These are phyloP conservation scores for Tautogolabrus adspersus DNA, from an alignment of 2,113 vertebrate species.

Conservation along the genomic window DNA sequence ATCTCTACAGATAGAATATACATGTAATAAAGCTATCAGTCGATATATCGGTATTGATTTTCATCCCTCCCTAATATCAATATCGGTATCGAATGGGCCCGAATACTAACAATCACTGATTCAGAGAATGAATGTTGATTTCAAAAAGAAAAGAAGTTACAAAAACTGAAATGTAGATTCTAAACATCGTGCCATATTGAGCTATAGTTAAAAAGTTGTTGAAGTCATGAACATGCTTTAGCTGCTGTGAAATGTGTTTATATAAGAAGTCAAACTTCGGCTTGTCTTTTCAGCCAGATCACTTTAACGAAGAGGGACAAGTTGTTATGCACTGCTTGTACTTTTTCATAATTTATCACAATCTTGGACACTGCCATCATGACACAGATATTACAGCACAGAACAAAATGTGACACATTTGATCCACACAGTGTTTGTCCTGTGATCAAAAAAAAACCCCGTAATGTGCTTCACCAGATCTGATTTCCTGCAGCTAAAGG, in stretches of 20 bases:
- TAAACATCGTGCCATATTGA: too few species aligned
- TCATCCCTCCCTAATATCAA: too few species aligned
- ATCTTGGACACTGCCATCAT: slow-evolving; percentile 29
- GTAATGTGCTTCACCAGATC: slow-evolving; percentile 2
- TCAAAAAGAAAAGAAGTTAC: too few species aligned
- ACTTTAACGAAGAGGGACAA: neutral
- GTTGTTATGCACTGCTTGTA: slow-evolving; percentile 5
- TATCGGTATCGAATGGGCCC: too few species aligned
- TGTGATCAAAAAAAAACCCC: neutral
- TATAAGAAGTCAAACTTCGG: neutral
- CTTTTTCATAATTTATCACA: slow-evolving; percentile 32
- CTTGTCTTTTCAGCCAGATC: neutral
- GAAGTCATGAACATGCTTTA: too few species aligned
- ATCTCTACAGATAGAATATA: too few species aligned
- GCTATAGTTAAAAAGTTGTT: too few species aligned
- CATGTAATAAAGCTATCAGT: too few species aligned
- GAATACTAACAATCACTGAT: neutral
- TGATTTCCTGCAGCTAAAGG: neutral
- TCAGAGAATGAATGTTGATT: neutral
- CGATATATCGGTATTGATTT: too few species aligned
- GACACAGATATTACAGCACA: slow-evolving; percentile 36
- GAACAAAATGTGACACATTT: slow-evolving; percentile 35
- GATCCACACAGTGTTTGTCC: neutral
- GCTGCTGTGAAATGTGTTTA: neutral
- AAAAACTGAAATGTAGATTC: too few species aligned